Evolutionary conservation across 2,113 vertebrate species (phyloP), one percentile per base, ranked within the genome.

Genomic region (Pelecanus crispus): DNA sequence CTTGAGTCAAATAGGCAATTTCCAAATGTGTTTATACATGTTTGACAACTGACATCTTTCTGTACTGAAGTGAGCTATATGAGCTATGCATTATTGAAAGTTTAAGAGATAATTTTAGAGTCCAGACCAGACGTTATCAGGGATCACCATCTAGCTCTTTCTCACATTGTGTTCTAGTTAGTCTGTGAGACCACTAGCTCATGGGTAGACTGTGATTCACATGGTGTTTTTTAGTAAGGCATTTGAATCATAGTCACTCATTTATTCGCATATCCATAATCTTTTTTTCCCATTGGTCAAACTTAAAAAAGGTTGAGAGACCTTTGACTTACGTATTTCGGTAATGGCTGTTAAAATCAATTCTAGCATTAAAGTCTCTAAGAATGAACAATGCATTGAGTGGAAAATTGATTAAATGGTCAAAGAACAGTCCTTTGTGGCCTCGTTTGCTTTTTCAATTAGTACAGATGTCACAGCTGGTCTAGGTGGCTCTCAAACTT

Each of bases 271-370:
- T 97, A 98, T 90, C 97, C 96, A 97, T 98, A 97, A 95, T 97
- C 40, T 93, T 94, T 95, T 95, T 92, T 93, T 97, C 94, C 97
- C 90, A 96, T 96, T 98, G 98, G 98, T 98, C 98, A 97, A 97
- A 96, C 97, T 97, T 97, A 94, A 97, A 94, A 97, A 98, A 98
- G 96, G 98, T 98, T 96, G 92, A 95, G 96, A 97, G 97, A 98
- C 98, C 98, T 98, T 97, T 98, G 98, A 98, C 98, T 98, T 97
- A 97, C 55, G 92, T 97, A 97, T 98, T 98, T 98, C 96, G 26
- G 97, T 98, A 98, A 98, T 98, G 98, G 97, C 94, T 98, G 97
- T 98, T 98, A 98, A 98, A 98, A 98, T 98, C 98, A 98, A 98
- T 98, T 98, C 97, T 97, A 98, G 97, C 97, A 98, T 98, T 98